phyloP scores from a whole-genome alignment of 2,888 invertebrate genomes.

The Alsophila aescularia region DNA sequence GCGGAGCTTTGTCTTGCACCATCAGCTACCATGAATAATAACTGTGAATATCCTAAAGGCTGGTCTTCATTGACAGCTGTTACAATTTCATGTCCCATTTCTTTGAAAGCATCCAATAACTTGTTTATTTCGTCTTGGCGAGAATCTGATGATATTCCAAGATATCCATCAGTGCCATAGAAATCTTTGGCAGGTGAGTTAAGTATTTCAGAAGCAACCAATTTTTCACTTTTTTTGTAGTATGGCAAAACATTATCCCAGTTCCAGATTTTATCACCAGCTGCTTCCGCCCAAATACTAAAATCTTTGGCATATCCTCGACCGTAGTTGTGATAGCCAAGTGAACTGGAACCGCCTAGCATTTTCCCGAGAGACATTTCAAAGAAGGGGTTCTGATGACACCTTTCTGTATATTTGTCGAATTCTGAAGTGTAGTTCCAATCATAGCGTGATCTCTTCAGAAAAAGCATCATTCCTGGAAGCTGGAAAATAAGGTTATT shows the following conservation, averaged over 20 bases:
- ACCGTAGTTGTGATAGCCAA: neutral
- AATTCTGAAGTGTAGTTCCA: neutral
- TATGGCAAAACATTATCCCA: conserved; percentile 23
- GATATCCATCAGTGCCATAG: neutral
- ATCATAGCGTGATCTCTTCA: neutral
- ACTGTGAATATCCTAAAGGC: conserved; percentile 66
- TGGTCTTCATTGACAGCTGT: conserved; percentile 27
- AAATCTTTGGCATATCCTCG: neutral
- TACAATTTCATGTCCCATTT: conserved; percentile 61
- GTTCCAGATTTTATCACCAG: conserved; percentile 23
- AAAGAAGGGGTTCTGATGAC: neutral
- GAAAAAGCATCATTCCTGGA: neutral
- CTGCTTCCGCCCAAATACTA: conserved; percentile 13
- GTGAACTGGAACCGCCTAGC: neutral
- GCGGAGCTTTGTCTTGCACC: conserved; percentile 76
- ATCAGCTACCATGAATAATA: conserved; percentile 67
- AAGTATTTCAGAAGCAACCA: neutral
- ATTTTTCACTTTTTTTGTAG: conserved; percentile 20
- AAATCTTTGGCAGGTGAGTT: neutral
- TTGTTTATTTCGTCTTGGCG: neutral
- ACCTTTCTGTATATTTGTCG: neutral
- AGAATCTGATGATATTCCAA: neutral
- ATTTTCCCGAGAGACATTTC: conserved; percentile 1
- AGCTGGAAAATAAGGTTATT: neutral
- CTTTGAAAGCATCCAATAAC: conserved; percentile 25